These are phyloP conservation scores for Heliconius eleuchia DNA, from an alignment of 1,140 invertebrate species.

Conservation along the genomic window DNA sequence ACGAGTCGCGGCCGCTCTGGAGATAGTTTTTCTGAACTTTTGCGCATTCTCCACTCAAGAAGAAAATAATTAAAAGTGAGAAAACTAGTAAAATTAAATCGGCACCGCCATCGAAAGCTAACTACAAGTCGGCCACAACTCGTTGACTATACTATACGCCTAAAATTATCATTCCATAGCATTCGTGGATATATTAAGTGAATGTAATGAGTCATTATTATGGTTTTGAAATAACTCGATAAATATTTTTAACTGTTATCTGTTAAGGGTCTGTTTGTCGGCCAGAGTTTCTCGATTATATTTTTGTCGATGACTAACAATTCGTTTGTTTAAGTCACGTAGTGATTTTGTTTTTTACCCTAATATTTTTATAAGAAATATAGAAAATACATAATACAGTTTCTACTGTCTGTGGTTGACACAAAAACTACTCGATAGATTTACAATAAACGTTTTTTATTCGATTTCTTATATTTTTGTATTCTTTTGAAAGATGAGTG, in stretches of 20 bases:
- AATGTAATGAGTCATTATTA: conserved; percentile 11
- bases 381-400: no score
- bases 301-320: background rate
- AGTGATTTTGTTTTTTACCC: background rate
- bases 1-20: no score
- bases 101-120: no score
- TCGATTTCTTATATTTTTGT: background rate
- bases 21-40: no score
- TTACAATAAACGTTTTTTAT: background rate
- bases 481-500: background rate
- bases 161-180: background rate
- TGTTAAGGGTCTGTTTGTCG: conserved; percentile 8
- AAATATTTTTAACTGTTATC: background rate
- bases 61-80: no score
- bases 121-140: no score
- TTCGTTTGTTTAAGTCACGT: background rate
- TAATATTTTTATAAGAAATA: background rate
- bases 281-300: background rate
- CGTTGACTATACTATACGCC: background rate
- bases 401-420: background rate
- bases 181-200: background rate
- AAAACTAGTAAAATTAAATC: no score
- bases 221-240: background rate
- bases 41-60: no score
- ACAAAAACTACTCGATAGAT: background rate